phyloP scores from a whole-genome alignment of 2,797 vertebrate genomes.

The Anguilla obscura region DNA sequence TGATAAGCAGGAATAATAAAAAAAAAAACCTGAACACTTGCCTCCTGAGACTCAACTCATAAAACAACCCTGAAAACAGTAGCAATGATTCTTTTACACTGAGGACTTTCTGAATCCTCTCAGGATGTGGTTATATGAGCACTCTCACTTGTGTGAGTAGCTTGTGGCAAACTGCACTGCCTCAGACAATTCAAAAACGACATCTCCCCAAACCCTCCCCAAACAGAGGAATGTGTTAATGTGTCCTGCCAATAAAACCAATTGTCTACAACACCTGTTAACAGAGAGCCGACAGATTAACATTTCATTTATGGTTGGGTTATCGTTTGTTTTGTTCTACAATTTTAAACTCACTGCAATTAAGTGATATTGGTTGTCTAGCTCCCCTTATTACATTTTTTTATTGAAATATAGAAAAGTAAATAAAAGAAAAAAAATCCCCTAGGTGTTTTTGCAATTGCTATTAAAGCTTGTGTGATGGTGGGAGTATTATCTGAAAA shows the following conservation, averaged over 20 bases:
- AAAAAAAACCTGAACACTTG: slow-evolving; percentile 19
- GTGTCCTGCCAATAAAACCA: not conserved
- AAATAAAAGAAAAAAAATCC: not conserved
- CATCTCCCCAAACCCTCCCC: not conserved
- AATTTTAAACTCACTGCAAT: not conserved
- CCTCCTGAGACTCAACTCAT: slow-evolving; percentile 37
- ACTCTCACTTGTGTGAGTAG: not conserved
- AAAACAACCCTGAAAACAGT: slow-evolving; percentile 46
- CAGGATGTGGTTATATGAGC: slow-evolving; percentile 16
- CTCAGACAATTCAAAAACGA: not conserved
- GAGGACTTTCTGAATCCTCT: slow-evolving; percentile 40
- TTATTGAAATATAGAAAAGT: slow-evolving; percentile 3
- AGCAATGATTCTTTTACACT: slow-evolving; percentile 44
- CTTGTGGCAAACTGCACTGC: not conserved
- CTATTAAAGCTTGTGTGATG: not conserved
- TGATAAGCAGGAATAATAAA: slow-evolving; percentile 49
- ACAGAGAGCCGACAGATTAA: not conserved
- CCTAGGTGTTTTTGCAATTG: not conserved
- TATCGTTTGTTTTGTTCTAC: not conserved
- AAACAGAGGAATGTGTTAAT: not conserved
- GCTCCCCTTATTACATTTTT: not conserved
- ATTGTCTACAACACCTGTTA: not conserved
- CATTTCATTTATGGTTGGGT: not conserved
- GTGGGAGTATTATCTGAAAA: not conserved
- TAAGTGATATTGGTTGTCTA: not conserved